Base-by-base conservation (phyloP, 2,797 vertebrate species). In the Anabas testudineus region DNA sequence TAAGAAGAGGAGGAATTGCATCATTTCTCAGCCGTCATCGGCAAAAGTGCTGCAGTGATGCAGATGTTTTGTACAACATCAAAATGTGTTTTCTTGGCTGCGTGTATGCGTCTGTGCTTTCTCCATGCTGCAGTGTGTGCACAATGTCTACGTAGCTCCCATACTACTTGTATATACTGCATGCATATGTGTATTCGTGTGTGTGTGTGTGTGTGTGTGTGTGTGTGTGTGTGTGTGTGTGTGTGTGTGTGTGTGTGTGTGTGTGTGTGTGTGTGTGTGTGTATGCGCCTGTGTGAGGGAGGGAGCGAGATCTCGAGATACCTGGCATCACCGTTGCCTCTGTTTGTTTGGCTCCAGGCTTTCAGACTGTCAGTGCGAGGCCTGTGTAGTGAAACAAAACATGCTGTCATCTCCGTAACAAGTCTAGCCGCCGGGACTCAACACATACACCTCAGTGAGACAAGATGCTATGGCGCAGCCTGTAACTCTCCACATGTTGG, bases 311-410 rank as follows among this genome's bases (percentile, higher is more conserved):
- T 87, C 78, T 86, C 80, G 83, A 85, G 88, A 86, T 88, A 88
- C 86, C 85, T 85, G 86, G 87, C 89, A 87, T 85, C 64, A 41
- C 86, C 85, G 83, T 86, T 74, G 77, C 82, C 73, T 86, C 76
- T 91, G 91, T 94, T 94, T 93, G 90, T 93, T 93, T 92, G 90
- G 91, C 91, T 93, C 68, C 71, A 74, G 88, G 90, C 88, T 89
- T 80, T 85, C 83, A 88, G 87, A 82, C 90, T 92, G 89, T 92
- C 91, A 92, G 86, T 48, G 78, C 73, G 45, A 88, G 82, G 80
- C 73, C 83, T 85, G 83, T 88, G 89, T 89, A 83, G 84, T 84
- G 83, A 93, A 90, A 91, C 88, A 92, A 91, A 93, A 93, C 87
- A 92, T 73, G 82, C 91, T 92, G 90, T 95, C 91, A 91, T 91